Conservation (phyloP, 2,888 invertebrate genomes). For the Fragum fragum region DNA sequence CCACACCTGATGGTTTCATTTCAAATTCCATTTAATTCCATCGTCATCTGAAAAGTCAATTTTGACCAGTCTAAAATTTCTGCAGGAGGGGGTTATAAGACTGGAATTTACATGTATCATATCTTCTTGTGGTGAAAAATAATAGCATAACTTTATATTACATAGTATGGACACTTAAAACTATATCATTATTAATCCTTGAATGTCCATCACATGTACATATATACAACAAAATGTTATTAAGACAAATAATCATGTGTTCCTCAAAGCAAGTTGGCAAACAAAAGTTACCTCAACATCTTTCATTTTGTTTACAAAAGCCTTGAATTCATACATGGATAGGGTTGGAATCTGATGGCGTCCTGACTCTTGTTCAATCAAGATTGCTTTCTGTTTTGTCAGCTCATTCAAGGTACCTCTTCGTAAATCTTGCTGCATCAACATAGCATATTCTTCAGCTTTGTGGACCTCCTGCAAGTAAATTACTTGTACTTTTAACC, state of each 20-base stretch:
- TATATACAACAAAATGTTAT: background rate
- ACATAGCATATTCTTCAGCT: background rate
- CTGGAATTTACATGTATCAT: too few species aligned
- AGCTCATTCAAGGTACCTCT: conserved; percentile 14
- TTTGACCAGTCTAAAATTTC: too few species aligned
- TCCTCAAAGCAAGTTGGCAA: background rate
- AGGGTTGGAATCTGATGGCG: conserved; percentile 22
- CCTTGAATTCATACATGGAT: conserved; percentile 6
- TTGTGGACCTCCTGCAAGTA: conserved; percentile 23
- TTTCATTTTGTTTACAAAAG: background rate
- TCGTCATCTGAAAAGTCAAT: too few species aligned
- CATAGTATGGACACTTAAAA: too few species aligned
- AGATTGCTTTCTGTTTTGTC: conserved; percentile 4
- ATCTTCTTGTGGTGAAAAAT: too few species aligned
- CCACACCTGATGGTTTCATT: too few species aligned
- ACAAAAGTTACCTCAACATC: conserved; percentile 23
- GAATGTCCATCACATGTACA: too few species aligned
- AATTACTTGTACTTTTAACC: too few species aligned
- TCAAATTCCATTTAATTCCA: too few species aligned
- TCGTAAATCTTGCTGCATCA: conserved; percentile 19
- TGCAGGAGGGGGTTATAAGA: too few species aligned
- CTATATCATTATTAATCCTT: too few species aligned
- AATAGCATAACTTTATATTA: too few species aligned
- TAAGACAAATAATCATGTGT: background rate
- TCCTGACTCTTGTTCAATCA: conserved; percentile 1